Evolutionary conservation across 2,888 invertebrate genomes (phyloP).

Genomic region (Octonoba sinensis): DNA sequence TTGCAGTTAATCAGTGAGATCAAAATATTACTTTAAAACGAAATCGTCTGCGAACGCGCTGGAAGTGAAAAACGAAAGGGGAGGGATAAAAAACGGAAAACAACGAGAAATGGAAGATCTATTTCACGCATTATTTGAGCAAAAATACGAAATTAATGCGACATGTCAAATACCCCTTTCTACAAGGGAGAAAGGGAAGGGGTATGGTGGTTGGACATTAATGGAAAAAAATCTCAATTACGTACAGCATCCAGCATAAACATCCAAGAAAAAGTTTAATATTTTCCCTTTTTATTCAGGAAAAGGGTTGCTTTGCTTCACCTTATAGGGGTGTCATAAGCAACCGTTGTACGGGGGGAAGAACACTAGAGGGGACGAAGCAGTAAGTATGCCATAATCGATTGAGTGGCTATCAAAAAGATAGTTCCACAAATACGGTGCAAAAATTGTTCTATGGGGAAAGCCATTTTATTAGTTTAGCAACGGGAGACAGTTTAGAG

Average conservation of each 20-base stretch:
- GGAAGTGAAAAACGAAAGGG: conserved; percentile 12
- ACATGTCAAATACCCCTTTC: conserved; percentile 42
- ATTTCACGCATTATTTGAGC: conserved; percentile 63
- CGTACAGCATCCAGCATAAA: conserved; percentile 11
- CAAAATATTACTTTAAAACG: conserved; percentile 29
- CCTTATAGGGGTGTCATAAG: conserved; percentile 41
- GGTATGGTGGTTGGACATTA: conserved; percentile 38
- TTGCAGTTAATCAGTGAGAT: conserved; percentile 58
- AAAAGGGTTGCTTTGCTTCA: conserved; percentile 36
- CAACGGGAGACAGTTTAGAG: conserved; percentile 35
- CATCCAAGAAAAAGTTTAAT: conserved; percentile 45
- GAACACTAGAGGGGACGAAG: conserved; percentile 3
- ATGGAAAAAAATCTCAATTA: conserved; percentile 58
- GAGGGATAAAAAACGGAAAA: conserved; percentile 9
- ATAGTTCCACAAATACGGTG: conserved; percentile 41
- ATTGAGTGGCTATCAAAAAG: conserved; percentile 55
- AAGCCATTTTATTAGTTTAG: conserved; percentile 55
- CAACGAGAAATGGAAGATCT: conserved; percentile 30
- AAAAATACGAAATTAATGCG: conserved; percentile 61
- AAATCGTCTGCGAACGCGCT: background rate
- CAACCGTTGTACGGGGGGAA: conserved; percentile 24
- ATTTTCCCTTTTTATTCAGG: conserved; percentile 54
- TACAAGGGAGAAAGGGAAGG: background rate
- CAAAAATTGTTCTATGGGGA: conserved; percentile 47
- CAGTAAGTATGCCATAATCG: conserved; percentile 21